Evolutionary conservation across 2,888 invertebrate genomes (phyloP).

Genomic region (Miltochrista miniata): DNA sequence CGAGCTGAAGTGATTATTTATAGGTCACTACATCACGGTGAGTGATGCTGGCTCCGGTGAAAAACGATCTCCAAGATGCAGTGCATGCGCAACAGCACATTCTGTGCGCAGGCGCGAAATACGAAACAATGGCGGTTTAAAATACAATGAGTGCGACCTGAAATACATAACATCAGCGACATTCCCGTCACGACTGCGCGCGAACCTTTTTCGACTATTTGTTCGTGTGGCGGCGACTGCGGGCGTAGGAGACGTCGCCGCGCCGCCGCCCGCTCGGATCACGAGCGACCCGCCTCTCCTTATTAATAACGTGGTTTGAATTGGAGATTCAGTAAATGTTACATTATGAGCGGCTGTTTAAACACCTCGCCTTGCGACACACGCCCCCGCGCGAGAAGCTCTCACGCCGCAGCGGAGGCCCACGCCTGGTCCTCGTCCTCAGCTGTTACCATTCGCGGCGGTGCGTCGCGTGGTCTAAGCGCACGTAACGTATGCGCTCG

Average conservation of each 20-base stretch:
- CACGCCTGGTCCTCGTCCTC: conserved; percentile 15
- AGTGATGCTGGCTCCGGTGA: conserved; percentile 42
- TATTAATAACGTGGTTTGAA: conserved; percentile 78
- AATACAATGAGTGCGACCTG: conserved; percentile 78
- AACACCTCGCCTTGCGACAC: conserved; percentile 12
- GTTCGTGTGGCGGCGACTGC: conserved; percentile 48
- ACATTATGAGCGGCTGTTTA: conserved; percentile 24
- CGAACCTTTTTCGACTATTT: conserved; percentile 78
- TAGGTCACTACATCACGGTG: conserved; percentile 42
- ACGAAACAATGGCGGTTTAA: conserved; percentile 79
- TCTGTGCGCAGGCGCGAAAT: conserved; percentile 72
- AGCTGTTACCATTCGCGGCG: conserved; percentile 48
- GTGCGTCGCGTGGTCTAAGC: conserved; percentile 34
- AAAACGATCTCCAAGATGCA: conserved; percentile 34
- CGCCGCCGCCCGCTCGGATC: conserved; percentile 38
- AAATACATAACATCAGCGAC: conserved; percentile 72
- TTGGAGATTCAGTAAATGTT: conserved; percentile 55
- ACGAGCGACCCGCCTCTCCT: conserved; percentile 61
- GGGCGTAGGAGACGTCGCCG: conserved; percentile 31
- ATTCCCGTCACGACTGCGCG: conserved; percentile 79
- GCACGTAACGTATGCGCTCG: conserved; percentile 65
- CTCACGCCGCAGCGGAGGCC: conserved; percentile 7
- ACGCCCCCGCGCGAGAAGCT: conserved; percentile 30
- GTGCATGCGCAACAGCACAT: conserved; percentile 39
- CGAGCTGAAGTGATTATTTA: conserved; percentile 36